Base-by-base conservation (phyloP, 2,888 invertebrate genomes). In the Polyommatus icarus region DNA sequence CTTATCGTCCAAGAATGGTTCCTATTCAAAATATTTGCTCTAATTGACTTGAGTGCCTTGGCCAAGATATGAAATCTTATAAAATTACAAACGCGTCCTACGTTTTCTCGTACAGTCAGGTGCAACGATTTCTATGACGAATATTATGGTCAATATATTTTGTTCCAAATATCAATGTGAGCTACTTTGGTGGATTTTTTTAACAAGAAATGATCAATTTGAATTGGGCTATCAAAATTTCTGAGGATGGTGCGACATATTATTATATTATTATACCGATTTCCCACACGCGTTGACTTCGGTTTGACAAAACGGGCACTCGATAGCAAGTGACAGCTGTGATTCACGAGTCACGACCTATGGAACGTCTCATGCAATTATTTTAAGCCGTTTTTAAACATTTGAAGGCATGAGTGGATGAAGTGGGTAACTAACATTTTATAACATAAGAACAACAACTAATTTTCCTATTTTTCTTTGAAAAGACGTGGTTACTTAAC, bases 51-150 rank as follows among this genome's bases (percentile, higher is more conserved):
- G 75, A 50, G 75, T 75, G 54, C 75, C 75, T 75, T 75, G 75
- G 75, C 75, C 75, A 75, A 75, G 75, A 75, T 75, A 75, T 75
- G 75, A 75, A 75, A 75, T 75, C 24, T 75, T 75, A 75, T 75
- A 75, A 75, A 75, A 75, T 75, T 75, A 75, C 50, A 75, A 75
- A 24, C 29, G 54, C 75, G 46, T 75, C 75, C 75, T 75, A 75
- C 75, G 75, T 32, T 75, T 75, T 75, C 50, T 73, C 12, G 75
- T 75, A 54, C 50, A 67, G 67, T 67, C 67, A 67, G 67, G 67
- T 29, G 29, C 29, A 18, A 67, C 24, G 20, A 6, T 67, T 59
- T 29, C 29, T 29, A 67, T 67, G 29, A 67, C 29, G 15, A 50
- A 50, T 50, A 50, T 50, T 50, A 50, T 50, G 15, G 54, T 18